Conservation (phyloP, 2,888 invertebrate species). For the Julus scanicus region DNA sequence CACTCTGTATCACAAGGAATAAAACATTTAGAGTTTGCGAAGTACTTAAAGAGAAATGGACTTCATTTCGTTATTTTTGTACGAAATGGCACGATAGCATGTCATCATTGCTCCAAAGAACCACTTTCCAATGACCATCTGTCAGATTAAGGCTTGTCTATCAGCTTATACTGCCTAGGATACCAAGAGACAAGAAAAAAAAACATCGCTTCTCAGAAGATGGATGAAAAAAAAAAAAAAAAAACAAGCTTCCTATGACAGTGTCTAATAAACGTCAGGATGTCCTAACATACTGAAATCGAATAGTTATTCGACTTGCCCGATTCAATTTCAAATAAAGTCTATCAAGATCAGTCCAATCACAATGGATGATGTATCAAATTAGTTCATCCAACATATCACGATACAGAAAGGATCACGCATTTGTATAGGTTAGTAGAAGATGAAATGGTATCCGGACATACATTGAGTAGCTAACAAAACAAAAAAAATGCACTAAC, state of each 20-base stretch:
- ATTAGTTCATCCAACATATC: not conserved
- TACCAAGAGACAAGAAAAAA: not conserved
- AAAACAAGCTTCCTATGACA: slow-evolving; percentile 6
- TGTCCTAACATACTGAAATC: not conserved
- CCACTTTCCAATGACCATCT: not conserved
- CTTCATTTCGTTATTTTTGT: not conserved
- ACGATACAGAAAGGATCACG: not conserved
- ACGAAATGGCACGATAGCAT: not conserved
- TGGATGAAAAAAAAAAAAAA: not conserved
- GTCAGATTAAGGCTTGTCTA: slow-evolving; percentile 32
- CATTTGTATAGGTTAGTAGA: not conserved
- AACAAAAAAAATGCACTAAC: too few relatives aligned
- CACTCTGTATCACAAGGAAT: not conserved
- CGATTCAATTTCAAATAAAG: slow-evolving; percentile 32
- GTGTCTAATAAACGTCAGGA: not conserved
- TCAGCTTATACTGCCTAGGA: not conserved
- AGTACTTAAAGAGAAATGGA: not conserved
- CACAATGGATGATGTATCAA: slow-evolving; percentile 44
- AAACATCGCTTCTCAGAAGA: not conserved
- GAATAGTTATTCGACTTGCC: not conserved
- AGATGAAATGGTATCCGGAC: not conserved
- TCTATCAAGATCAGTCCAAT: not conserved
- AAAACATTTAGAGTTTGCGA: not conserved
- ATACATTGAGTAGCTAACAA: not conserved
- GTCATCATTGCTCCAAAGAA: not conserved